Base-by-base conservation (phyloP, 2,113 vertebrate species). In the Oreochromis tanganicae region DNA sequence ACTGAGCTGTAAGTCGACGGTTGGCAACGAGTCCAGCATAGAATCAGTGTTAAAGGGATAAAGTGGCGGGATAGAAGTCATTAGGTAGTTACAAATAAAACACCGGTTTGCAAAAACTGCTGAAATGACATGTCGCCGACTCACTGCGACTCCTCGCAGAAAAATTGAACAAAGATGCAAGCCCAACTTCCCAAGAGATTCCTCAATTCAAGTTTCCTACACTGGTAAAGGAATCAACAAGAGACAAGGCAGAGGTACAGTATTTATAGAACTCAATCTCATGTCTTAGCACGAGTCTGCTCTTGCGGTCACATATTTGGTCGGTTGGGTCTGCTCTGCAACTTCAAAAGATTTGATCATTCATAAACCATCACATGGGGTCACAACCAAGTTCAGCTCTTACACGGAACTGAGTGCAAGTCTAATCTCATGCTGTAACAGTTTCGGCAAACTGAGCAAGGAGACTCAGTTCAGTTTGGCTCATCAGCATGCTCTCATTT, bases 401-500 rank as follows among this genome's bases (percentile, higher is more conserved):
- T 7, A 17, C 38, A 73, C 2, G 1, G 27, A 46, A 81, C 24
- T 7, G 5, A 84, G 82, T 36, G 34, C 48, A 34, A 41, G 43
- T 29, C 54, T 29, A 27, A 75, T 75, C 71, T 75, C 7, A 16
- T 56, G 79, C 38, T 55, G 80, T 38, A 66, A 79, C 34, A 32
- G 46, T 85, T 43, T 68, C 63, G 79, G 66, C 12, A 11, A 57
- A 82, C 13, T 16, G 73, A 82, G 56, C 9, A 17, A 89, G 78
- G 24, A 10, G 63, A 43, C 82, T 73, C 41, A 5, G 78, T 87
- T 89, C 84, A 90, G 84, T 89, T 92, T 89, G 87, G 87, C 84
- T 94, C 89, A 93, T 94, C 93, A 83, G 90, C 88, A 19, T 56
- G 90, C 88, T 94, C 93, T 92, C 92, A 91, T 93, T 94, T 91